Evolutionary conservation across 2,888 invertebrate genomes (phyloP), one percentile per base, ranked within the genome.

Genomic region (Brassicogethes aeneus): DNA sequence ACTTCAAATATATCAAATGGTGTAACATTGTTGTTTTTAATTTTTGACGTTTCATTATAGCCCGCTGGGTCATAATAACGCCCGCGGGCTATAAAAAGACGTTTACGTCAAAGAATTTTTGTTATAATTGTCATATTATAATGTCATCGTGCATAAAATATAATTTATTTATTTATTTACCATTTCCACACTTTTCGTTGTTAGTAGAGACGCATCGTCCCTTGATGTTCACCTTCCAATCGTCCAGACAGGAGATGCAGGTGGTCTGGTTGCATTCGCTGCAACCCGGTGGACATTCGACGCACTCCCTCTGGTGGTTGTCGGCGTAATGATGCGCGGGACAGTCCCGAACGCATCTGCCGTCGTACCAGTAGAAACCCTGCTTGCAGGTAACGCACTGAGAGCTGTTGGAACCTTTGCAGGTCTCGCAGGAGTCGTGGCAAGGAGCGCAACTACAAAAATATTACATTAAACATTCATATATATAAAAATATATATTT

Each of bases 341-440:
- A 58, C 90, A 91, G 42, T 75, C 75, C 46, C 75, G 71, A 29
- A 80, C 72, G 63, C 90, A 90, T 40, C 76, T 75, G 37, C 85
- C 86, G 50, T 83, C 78, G 53, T 80, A 72, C 43, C 82, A 77
- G 61, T 79, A 86, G 44, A 76, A 76, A 36, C 83, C 82, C 29
- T 79, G 70, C 45, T 80, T 80, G 68, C 92, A 92, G 10, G 83
- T 79, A 54, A 89, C 83, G 69, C 91, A 92, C 58, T 88, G 84
- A 15, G 79, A 74, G 56, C 82, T 82, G 17, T 80, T 78, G 12
- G 85, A 77, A 17, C 88, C 89, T 52, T 77, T 79, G 64, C 90
- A 90, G 15, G 87, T 85, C 57, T 83, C 82, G 64, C 90, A 90
- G 15, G 82, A 77, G 37, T 78, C 68, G 67, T 90, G 86, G 61